Percentiles rank a stretch among this genome's conserved stretches.
These are phyloP conservation scores for Eptesicus fuscus DNA, from an alignment of 2,113 vertebrate genomes.

Conservation along the genomic window DNA sequence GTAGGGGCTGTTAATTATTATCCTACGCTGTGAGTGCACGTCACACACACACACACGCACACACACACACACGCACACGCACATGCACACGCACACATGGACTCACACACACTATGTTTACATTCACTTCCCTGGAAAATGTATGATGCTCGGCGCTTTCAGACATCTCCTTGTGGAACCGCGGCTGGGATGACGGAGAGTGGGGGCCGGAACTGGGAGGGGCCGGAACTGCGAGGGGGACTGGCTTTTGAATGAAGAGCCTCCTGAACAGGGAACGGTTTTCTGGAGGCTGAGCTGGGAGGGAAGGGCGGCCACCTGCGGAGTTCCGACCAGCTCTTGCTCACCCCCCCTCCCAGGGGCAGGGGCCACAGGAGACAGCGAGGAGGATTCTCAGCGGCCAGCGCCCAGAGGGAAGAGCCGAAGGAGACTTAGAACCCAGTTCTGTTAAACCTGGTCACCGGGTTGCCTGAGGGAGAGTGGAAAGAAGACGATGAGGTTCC, in stretches of 20 bases:
- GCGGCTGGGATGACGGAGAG: neutral
- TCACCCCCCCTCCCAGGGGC: neutral
- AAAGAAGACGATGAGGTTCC: neutral
- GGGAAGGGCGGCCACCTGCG: too few relatives aligned
- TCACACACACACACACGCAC: neutral
- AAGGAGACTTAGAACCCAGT: neutral
- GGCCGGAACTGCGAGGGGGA: neutral
- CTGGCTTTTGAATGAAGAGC: neutral
- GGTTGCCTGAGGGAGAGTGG: neutral
- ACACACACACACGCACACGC: neutral
- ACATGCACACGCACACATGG: neutral
- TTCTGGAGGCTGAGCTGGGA: neutral
- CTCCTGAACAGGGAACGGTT: too few relatives aligned
- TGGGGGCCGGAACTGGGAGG: neutral
- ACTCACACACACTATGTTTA: neutral
- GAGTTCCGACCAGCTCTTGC: too few relatives aligned
- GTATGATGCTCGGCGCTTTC: neutral
- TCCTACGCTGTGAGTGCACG: neutral
- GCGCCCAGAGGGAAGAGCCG: neutral
- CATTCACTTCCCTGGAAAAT: neutral
- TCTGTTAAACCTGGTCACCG: neutral
- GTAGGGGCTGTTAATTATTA: neutral
- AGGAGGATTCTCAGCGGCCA: neutral
- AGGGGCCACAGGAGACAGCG: rapidly evolving
- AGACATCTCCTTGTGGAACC: neutral